Base-by-base conservation (phyloP, 2,888 invertebrate species). In the Hyposoter dolosus region DNA sequence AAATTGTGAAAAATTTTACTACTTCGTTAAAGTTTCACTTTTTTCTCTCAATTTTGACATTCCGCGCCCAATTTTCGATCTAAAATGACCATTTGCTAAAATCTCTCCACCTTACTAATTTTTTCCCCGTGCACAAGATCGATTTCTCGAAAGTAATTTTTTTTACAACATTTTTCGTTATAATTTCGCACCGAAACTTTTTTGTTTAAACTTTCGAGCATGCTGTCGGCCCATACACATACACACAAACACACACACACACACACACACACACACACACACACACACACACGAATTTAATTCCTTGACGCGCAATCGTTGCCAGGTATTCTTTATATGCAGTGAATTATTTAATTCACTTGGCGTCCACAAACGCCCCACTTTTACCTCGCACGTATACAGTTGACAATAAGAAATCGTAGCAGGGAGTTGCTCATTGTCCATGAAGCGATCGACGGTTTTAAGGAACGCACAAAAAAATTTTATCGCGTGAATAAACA, bases 301-400 rank as follows among this genome's bases (percentile, higher is more conserved):
- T 74, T 66, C 32, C 53, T 23, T 6, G 12, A 12, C 63, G 63
- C 9, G 68, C 50, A 35, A 45, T 28, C 19, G 60, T 72, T 40
- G 40, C 63, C 47, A 40, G 40, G 63, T 71, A 17, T 79, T 53
- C 75, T 45, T 68, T 28, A 45, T 63, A 63, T 28, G 45, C 69
- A 76, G 65, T 75, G 45, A 82, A 85, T 82, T 66, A 85, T 79
- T 85, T 75, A 79, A 79, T 76, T 79, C 75, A 74, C 40, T 47
- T 17, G 78, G 35, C 78, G 69, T 71, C 35, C 85, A 72, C 79
- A 40, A 35, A 43, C 82, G 85, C 69, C 79, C 82, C 85, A 82
- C 82, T 85, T 85, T 82, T 85, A 56, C 78, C 66, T 78, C 50
- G 77, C 82, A 78, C 82, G 74, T 78, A 78, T 82, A 45, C 23